Evolutionary conservation across 2,113 vertebrate genomes (phyloP), one percentile per base, ranked within the genome.

Genomic region (Lutjanus erythropterus): DNA sequence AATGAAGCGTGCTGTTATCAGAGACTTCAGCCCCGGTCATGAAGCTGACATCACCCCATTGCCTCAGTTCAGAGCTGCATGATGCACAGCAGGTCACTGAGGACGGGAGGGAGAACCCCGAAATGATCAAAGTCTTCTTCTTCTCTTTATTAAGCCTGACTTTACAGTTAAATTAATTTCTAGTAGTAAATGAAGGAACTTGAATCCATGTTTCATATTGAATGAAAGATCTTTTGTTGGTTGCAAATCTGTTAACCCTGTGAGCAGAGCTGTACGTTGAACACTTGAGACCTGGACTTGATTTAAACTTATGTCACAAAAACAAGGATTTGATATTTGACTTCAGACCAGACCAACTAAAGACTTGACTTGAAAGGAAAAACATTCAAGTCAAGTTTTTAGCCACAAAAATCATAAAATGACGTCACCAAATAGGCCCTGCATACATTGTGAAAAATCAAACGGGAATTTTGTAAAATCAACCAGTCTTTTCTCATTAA

Each of bases 31-130:
- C 37, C 65, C 56, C 31, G 14, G 62, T 91, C 83, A 69, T 88
- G 80, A 71, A 75, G 85, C 70, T 93, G 93, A 93, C 88, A 85
- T 94, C 93, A 93, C 49, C 60, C 66, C 49, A 92, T 93, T 93
- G 88, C 80, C 78, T 94, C 93, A 89, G 76, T 87, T 71, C 18
- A 55, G 71, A 80, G 55, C 64, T 50, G 79, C 18, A 31, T 62
- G 79, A 71, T 59, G 61, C 66, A 42, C 78, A 58, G 2, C 68
- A 27, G 75, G 52, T 79, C 78, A 81, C 31, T 21, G 35, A 64
- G 77, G 77, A 58, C 29, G 21, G 11, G 31, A 33, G 60, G 49
- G 59, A 27, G 49, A 71, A 52, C 74, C 80, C 59, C 8, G 4
- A 61, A 75, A 55, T n/a, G 42, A 68, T 37, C 23, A 44, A 23